Evolutionary conservation across 2,797 vertebrate species (phyloP), one percentile per base, ranked within the genome.

Genomic region (Anguilla pacifica): DNA sequence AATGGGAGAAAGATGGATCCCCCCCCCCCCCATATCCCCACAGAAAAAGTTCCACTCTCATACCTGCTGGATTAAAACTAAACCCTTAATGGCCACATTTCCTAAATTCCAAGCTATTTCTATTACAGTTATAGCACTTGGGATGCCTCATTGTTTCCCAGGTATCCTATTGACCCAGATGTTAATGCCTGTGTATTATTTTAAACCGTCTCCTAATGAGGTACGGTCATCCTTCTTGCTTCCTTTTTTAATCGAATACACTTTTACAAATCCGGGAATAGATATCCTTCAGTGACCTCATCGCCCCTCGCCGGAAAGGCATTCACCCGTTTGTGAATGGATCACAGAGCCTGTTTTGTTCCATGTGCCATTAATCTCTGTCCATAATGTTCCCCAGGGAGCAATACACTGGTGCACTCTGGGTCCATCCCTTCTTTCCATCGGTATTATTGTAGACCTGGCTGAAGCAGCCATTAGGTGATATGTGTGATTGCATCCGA

Each of bases 181-280:
- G 35, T 79, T 79, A 79, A 79, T 46, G 74, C 31, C 35, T 79
- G 35, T 22, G 11, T 46, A 79, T 6, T 79, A 79, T 79, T 43
- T 79, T 19, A 46, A 79, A 6, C 43, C 6, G 25, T 51, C 19
- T 51, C 39, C 22, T 51, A 82, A 82, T 82, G 46, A 49, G 43
- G 25, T n/a, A 51, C 7, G 46, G 22, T 35, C 46, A 49, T n/a
- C 28, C 79, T n/a, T 51, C 43, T 82, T n/a, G 11, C 46, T 79
- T 79, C 79, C 79, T 7, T 81, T 22, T 46, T 35, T 17, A 77
- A 35, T 15, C 72, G 10, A 35, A 9, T 22, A 49, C 35, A 46
- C 77, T 46, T 77, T 82, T 25, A 82, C 79, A 51, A 82, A 82
- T 82, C 46, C 9, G 79, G 79, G 79, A 49, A 82, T 49, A 7